Evolutionary conservation across 2,113 vertebrate species (phyloP), one percentile per base, ranked within the genome.

Genomic region (Bettongia penicillata): DNA sequence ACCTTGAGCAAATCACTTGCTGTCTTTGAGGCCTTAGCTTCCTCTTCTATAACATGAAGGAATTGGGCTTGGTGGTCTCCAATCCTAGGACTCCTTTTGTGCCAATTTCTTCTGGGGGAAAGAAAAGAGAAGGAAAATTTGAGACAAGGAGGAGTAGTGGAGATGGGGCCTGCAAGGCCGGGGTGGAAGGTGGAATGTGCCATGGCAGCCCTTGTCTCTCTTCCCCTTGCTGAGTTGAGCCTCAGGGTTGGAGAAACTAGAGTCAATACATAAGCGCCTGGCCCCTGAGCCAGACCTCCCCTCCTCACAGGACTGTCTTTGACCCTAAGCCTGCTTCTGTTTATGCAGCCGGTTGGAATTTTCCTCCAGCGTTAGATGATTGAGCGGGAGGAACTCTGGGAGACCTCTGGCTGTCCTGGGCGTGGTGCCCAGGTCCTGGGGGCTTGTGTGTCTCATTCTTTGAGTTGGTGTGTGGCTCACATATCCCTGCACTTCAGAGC

Each of bases 221-320:
- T 23, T 19, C 1, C 0, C 57, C 92, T 48, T 91, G n/a, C 19
- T 19, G 68, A 94, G n/a, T 14, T 19, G 68, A 94, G 57, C 43
- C 43, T 23, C 50, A 51, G 57, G 91, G 47, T 48, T 43, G 51
- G 91, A 94, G 93, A 91, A 93, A 94, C 37, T 3, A 24, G n/a
- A 43, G 53, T 31, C 26, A 51, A 19, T 51, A 43, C 28, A 47
- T 19, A 49, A 0, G 47, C 31, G 48, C 22, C 68, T 37, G 31
- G 31, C 5, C 90, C 12, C n/a, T 48, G 55, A 91, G 28, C 91
- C 55, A 0, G 43, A 2, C 50, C 51, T 47, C 89, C 28, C 0
- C 0, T 19, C 8, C 43, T 91, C 0, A 19, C 48, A 7, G 12
- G 0, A 11, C 90, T 89, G 0, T 0, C 89, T 23, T 37, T 89